These are phyloP conservation scores for Anomalospiza imberbis DNA, from an alignment of 2,797 vertebrate species.

Conservation along the genomic window DNA sequence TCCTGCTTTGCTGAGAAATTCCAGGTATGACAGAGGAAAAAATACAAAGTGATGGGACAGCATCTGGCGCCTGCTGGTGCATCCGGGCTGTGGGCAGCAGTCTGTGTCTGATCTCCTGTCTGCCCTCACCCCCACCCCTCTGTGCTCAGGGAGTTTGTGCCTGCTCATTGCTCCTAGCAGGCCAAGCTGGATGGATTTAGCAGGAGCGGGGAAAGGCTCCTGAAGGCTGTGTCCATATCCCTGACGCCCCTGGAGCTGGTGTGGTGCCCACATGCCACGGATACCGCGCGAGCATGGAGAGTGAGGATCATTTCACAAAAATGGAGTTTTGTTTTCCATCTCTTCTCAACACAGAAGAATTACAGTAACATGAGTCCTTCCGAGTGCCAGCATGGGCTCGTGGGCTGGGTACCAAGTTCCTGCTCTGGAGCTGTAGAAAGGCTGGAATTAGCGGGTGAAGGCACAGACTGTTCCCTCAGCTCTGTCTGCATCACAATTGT, in stretches of 20 bases:
- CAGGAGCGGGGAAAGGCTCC: neutral
- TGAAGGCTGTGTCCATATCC: neutral
- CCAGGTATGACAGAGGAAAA: neutral
- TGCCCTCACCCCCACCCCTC: neutral
- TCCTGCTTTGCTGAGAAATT: neutral
- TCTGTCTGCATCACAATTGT: neutral
- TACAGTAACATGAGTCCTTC: constrained; percentile 7
- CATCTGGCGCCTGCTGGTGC: neutral
- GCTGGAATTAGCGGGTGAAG: neutral
- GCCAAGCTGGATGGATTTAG: neutral
- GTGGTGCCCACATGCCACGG: neutral
- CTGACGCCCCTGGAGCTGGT: neutral
- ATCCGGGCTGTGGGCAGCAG: neutral
- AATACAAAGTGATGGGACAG: neutral
- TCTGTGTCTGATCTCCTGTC: neutral
- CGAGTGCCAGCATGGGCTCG: neutral
- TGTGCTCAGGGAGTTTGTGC: fast-evolving
- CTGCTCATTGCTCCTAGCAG: neutral
- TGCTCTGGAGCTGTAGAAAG: neutral
- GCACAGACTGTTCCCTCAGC: neutral
- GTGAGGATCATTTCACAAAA: neutral
- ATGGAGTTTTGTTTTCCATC: constrained; percentile 11
- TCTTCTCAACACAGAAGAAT: neutral
- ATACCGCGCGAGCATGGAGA: neutral
- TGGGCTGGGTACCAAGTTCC: constrained; percentile 34